Percentiles rank a stretch among this genome's conserved stretches.
These are phyloP conservation scores for Anoplius nigerrimus DNA, from an alignment of 2,888 invertebrate species.

Conservation along the genomic window DNA sequence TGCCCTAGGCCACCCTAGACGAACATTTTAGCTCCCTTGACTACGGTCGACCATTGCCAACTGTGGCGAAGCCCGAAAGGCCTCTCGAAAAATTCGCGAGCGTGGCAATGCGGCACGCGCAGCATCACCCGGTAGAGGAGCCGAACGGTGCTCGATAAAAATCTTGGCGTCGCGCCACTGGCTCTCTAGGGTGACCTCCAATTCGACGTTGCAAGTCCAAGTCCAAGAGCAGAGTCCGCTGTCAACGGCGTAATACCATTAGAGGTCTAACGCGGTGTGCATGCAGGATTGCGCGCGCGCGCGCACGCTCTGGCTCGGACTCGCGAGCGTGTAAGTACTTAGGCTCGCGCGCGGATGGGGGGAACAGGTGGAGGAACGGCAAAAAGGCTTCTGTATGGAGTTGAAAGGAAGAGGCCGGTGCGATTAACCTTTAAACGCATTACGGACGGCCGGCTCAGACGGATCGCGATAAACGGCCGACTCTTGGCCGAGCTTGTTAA, in stretches of 20 bases:
- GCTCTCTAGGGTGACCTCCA: background rate
- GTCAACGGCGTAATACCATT: constrained; percentile 28
- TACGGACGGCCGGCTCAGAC: constrained; percentile 33
- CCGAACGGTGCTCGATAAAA: background rate
- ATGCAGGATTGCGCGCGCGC: no score
- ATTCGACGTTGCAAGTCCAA: constrained; percentile 17
- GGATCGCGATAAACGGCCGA: constrained; percentile 19
- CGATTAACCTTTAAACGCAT: constrained; percentile 44
- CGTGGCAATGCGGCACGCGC: background rate
- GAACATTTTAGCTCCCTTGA: no score
- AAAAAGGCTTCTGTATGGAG: constrained; percentile 1
- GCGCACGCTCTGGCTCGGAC: no score
- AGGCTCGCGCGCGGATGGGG: background rate
- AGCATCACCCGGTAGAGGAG: background rate
- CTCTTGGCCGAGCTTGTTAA: background rate
- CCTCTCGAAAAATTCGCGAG: no score
- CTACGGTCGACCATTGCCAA: no score
- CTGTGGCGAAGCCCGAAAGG: no score
- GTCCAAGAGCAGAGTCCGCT: constrained; percentile 31
- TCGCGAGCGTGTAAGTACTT: no score
- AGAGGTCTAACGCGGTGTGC: constrained; percentile 11
- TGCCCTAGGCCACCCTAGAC: no score
- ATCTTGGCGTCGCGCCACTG: background rate
- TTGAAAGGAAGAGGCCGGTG: constrained; percentile 20
- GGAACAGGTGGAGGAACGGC: constrained; percentile 18